Evolutionary conservation across 2,113 vertebrate genomes (phyloP).

Genomic region (Blennius ocellaris): DNA sequence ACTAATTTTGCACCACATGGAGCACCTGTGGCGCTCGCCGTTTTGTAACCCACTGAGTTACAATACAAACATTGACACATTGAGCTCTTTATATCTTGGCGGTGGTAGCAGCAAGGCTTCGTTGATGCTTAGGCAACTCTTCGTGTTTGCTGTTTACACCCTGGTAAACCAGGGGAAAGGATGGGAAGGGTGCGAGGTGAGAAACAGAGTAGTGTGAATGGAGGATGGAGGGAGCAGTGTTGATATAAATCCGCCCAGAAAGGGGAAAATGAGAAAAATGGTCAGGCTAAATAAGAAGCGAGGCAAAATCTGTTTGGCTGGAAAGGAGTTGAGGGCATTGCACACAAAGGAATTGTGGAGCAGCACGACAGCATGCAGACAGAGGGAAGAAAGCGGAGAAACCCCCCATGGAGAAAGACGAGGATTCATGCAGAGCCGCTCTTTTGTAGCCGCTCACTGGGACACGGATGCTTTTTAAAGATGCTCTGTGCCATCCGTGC

Average conservation of each 20-base stretch:
- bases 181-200: constrained; percentile 18
- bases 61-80: constrained; percentile 61
- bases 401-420: constrained; percentile 45
- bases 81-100: constrained; percentile 48
- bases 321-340: constrained; percentile 16
- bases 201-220: constrained; percentile 13
- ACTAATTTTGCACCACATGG: constrained; percentile 5
- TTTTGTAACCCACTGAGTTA: constrained; percentile 60
- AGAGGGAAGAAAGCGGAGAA: constrained; percentile 45
- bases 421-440: constrained; percentile 44
- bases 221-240: constrained; percentile 27
- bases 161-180: constrained; percentile 43
- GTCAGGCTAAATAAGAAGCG: constrained; percentile 40
- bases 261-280: constrained; percentile 54
- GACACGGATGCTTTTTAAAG: constrained; percentile 71
- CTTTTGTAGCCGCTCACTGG: constrained; percentile 68
- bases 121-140: constrained; percentile 61
- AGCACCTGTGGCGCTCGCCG: constrained; percentile 44
- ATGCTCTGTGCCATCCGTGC: constrained; percentile 50
- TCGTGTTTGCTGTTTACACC: constrained; percentile 67
- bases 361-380: constrained; percentile 22
- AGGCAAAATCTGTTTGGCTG: constrained; percentile 32
- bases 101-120: constrained; percentile 54
- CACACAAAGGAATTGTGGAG: constrained; percentile 36
- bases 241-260: constrained; percentile 55